Base-by-base conservation (phyloP, 2,888 invertebrate genomes). In the Lithodes maja region DNA sequence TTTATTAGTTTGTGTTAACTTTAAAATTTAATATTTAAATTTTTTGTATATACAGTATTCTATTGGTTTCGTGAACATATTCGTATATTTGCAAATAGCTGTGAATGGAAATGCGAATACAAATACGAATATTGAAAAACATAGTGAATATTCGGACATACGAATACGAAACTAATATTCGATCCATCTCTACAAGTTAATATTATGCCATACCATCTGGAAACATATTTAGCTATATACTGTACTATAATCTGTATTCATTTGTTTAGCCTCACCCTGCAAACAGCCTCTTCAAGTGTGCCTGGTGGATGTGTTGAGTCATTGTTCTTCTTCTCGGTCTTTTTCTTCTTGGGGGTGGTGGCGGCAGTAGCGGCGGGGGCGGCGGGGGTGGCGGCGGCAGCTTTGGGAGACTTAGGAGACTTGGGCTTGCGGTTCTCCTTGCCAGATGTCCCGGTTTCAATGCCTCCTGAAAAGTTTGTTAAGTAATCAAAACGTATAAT, bases 351-450 rank as follows among this genome's bases (percentile, higher is more conserved):
- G 54, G 78, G 83, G 54, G 71, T 69, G 2, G 15, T 33, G 33
- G 15, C 68, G n/a, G 15, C 50, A 3, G 15, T 15, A 61, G 68
- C 68, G 9, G 7, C 15, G 68, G 68, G 68, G 15, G 68, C 7
- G 68, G 7, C 15, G 68, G 68, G 68, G 1, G 68, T 1, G 68
- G 7, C 15, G 68, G 68, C 1, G 1, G 33, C 33, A 53, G 17
- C 71, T 53, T 69, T 85, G 2, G 33, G 50, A 52, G 54, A 49
- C 55, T 87, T 87, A 3, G 87, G 53, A 15, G 77, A 82, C 68
- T 82, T 83, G n/a, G 87, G 87, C 52, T 83, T 77, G 78, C 87
- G 83, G 52, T 87, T 87, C 61, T 87, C 87, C 52, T 87, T 87
- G 2, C 87, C 87, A 79, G 71, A n/a, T 53, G 15, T 79, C 2